Percentiles rank a stretch among this genome's conserved stretches.
These are phyloP conservation scores for Calyptommatus sinebrachiatus DNA, from an alignment of 2,113 vertebrate species.

Conservation along the genomic window DNA sequence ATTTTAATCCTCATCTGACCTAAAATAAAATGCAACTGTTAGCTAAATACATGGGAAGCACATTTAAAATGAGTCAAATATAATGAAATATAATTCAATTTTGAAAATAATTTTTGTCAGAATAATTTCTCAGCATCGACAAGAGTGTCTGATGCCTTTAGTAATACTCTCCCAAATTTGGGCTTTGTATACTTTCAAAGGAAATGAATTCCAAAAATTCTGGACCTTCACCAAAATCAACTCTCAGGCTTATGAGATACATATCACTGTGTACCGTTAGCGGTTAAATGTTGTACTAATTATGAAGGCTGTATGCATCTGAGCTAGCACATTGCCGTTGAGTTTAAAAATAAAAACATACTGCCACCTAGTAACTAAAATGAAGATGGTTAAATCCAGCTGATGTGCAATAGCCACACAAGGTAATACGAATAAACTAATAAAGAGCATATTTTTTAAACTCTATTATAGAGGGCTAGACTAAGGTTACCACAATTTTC, in stretches of 20 bases:
- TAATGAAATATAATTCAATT: not conserved
- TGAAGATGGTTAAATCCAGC: not conserved
- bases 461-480: not conserved
- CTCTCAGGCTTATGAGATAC: not conserved
- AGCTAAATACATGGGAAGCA: not conserved
- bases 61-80: not conserved
- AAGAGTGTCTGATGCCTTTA: not conserved
- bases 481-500: no score
- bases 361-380: not conserved
- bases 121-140: not conserved
- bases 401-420: not conserved
- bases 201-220: not conserved
- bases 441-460: not conserved
- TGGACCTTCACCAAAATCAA: not conserved
- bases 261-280: not conserved
- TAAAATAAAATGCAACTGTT: not conserved
- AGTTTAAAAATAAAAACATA: not conserved
- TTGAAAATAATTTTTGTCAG: not conserved
- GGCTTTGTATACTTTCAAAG: not conserved
- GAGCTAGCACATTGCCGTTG: not conserved
- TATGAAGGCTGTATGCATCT: not conserved
- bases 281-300: conserved; percentile 12
- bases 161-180: not conserved
- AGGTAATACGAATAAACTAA: not conserved
- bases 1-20: not conserved